Evolutionary conservation across 2,888 invertebrate species (phyloP), one percentile per base, ranked within the genome.

Genomic region (Lathronympha strigana): DNA sequence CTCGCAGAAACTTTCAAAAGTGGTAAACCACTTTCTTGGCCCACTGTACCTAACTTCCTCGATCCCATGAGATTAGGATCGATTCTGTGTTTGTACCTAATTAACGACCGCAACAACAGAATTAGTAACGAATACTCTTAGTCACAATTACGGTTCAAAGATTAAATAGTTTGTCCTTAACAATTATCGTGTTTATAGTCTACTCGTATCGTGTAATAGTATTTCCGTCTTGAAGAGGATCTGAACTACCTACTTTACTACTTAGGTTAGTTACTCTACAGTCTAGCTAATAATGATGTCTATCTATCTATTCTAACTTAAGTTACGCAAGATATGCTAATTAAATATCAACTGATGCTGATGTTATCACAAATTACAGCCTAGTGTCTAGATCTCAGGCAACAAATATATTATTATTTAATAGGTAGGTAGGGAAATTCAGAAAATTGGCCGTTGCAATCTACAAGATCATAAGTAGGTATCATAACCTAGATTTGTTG

Each of bases 131-230:
- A 21, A 38, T 47, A 47, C 51, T 43, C 21, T 45, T 21, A 38
- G 63, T 49, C 49, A 47, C 55, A 45, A 33, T 45, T 38, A 45
- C 38, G 31, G 54, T 49, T 63, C 47, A 63, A 23, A 63, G 63
- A 55, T 55, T 49, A 63, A 63, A 47, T 57, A 23, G 47, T 63
- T 57, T 63, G 63, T 55, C 63, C 63, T 63, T 63, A 58, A 13
- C 58, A 64, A 57, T 64, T 64, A 50, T 25, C 53, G 51, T 49
- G 49, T 53, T 23, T 38, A 17, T 38, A 25, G 13, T 54, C 40
- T 40, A 33, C 19, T 43, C 43, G 40, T 28, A 36, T 38, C 9
- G 11, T 6, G 6, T 2, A n/a, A 23, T 53, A 51, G 19, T 19
- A 13, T 51, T 55, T 54, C 38, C 54, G 54, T 17, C 17, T 33